Conservation (phyloP, 1,140 invertebrate species). For the Druon quercuslanigerum region DNA sequence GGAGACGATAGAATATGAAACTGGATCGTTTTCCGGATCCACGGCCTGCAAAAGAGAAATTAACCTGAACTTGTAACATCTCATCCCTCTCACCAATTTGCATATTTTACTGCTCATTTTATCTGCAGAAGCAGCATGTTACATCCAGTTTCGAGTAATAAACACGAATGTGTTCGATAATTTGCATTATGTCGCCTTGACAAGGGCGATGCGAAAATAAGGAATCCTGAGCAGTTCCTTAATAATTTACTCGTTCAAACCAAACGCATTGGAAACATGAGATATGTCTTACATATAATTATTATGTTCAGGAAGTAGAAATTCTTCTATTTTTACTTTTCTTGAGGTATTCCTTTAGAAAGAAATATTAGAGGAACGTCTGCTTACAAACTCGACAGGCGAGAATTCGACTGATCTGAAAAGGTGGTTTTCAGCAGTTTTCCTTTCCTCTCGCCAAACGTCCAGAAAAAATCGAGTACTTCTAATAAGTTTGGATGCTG, state of each 20-base stretch:
- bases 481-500: too few species aligned
- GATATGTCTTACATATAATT: too few species aligned
- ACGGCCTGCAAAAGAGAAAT: constrained; percentile 79
- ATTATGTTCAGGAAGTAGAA: too few species aligned
- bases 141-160: constrained; percentile 13
- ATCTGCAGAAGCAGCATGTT: constrained; percentile 17
- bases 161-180: neutral
- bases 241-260: neutral
- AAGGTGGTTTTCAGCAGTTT: too few species aligned
- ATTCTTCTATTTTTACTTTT: too few species aligned
- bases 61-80: constrained; percentile 24
- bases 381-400: too few species aligned
- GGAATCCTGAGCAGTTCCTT: neutral
- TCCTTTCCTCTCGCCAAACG: too few species aligned
- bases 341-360: too few species aligned
- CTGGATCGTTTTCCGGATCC: constrained; percentile 92
- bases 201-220: neutral
- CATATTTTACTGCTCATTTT: constrained; percentile 12
- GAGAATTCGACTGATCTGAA: too few species aligned
- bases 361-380: too few species aligned
- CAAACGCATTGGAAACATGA: too few species aligned
- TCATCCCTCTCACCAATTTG: constrained; percentile 3
- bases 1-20: constrained; percentile 88
- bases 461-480: too few species aligned
- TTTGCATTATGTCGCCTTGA: neutral